A percentile compares a stretch with the other conserved stretches of the same genome.
These are phyloP conservation scores for Gambusia holbrooki DNA, from an alignment of 2,113 vertebrate species.

Conservation along the genomic window DNA sequence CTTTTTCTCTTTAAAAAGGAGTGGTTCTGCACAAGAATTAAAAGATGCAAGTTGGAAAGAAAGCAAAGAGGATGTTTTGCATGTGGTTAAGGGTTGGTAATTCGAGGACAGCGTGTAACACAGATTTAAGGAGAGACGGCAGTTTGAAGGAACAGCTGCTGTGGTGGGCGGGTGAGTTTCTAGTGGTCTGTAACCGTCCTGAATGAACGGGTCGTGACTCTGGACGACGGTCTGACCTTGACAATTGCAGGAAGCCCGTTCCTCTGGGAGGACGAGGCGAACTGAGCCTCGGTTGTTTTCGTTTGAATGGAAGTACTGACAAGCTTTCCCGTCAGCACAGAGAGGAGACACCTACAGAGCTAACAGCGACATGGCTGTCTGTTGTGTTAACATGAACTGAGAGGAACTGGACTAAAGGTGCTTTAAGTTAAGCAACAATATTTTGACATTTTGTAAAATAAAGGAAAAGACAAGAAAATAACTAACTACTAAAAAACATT, in stretches of 20 bases:
- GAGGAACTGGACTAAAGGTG: background rate
- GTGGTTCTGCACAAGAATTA: no score
- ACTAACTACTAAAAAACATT: background rate
- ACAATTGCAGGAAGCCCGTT: slow-evolving; percentile 63
- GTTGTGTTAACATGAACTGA: background rate
- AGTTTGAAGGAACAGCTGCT: slow-evolving; percentile 59
- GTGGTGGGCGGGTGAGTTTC: slow-evolving; percentile 40
- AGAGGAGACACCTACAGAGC: slow-evolving; percentile 7
- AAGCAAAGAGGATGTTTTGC: background rate
- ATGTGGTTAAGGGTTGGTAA: background rate
- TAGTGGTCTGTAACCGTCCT: slow-evolving; percentile 43
- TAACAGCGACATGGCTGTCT: background rate
- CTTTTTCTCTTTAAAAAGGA: background rate
- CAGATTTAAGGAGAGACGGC: slow-evolving; percentile 7
- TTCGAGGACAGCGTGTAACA: background rate
- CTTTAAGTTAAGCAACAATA: background rate
- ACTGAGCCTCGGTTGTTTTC: slow-evolving; percentile 61
- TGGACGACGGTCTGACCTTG: slow-evolving; percentile 53
- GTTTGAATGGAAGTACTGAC: slow-evolving; percentile 53
- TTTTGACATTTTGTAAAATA: background rate
- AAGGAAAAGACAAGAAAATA: background rate
- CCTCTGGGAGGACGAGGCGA: slow-evolving; percentile 38
- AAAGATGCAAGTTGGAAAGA: background rate
- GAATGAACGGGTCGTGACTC: slow-evolving; percentile 58
- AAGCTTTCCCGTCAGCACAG: slow-evolving; percentile 30